phyloP scores from a whole-genome alignment of 2,797 vertebrate genomes.

The Helicolenus hilgendorfi region DNA sequence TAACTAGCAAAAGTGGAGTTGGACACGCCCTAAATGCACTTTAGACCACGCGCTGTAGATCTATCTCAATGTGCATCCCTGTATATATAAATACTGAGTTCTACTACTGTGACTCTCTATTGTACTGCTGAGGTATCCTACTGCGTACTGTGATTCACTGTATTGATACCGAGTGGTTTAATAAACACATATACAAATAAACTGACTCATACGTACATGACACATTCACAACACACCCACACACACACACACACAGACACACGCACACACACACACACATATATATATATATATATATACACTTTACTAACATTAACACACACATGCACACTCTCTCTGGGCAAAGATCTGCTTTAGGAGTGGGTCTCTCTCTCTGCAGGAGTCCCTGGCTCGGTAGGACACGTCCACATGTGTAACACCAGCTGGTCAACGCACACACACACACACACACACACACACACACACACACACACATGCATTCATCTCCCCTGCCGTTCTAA shows the following conservation, averaged over 20 bases:
- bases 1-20: too few species aligned
- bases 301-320: constrained; percentile 1
- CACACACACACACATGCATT: constrained; percentile 14
- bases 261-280: not conserved
- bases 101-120: not conserved
- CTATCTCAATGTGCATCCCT: not conserved
- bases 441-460: not conserved
- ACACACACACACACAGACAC: not conserved
- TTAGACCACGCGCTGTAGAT: too few species aligned
- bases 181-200: constrained; percentile 58
- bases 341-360: constrained; percentile 48
- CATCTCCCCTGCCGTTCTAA: constrained; percentile 56
- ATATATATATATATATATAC: not conserved
- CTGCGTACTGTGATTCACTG: constrained; percentile 12
- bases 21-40: too few species aligned
- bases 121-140: not conserved
- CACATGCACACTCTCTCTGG: constrained; percentile 25
- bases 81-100: not conserved
- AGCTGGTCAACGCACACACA: constrained; percentile 51
- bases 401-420: constrained; percentile 74
- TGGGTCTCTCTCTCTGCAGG: constrained; percentile 52
- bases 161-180: constrained; percentile 22
- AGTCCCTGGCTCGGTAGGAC: constrained; percentile 56
- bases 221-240: constrained; percentile 59
- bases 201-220: constrained; percentile 69